Evolutionary conservation across 1,140 invertebrate species (phyloP).

Genomic region (Drosophila jambulina): DNA sequence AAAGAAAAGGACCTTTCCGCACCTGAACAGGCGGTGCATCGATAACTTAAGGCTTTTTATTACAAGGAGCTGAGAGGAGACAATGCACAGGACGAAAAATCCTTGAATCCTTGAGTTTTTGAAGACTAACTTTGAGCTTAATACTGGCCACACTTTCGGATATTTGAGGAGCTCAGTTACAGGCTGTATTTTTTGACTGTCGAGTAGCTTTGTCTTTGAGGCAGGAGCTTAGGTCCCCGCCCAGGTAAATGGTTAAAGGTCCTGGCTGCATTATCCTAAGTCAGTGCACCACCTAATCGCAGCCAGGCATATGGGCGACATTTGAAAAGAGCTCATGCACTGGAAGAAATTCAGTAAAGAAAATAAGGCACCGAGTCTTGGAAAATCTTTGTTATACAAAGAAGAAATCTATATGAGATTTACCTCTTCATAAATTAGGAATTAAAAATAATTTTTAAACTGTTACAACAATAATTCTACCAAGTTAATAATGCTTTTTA

Average conservation of each 20-base stretch:
- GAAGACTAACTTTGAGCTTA: not conserved
- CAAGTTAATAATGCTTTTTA: not conserved
- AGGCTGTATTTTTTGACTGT: not conserved
- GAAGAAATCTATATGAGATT: not conserved
- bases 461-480: no score
- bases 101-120: not conserved
- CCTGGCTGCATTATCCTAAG: constrained; percentile 20
- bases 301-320: constrained; percentile 7
- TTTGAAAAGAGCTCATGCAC: constrained; percentile 2
- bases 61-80: no score
- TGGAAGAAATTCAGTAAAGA: not conserved
- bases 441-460: no score
- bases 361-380: not conserved
- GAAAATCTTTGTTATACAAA: not conserved
- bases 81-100: not conserved
- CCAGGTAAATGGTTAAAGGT: constrained; percentile 13
- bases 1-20: constrained; percentile 10
- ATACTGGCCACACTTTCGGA: not conserved
- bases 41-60: constrained; percentile 66
- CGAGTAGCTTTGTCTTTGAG: not conserved
- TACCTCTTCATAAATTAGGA: no score
- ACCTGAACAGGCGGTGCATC: constrained; percentile 39
- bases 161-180: not conserved
- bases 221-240: not conserved
- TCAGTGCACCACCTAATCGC: constrained; percentile 19